Conservation (phyloP, 1,140 invertebrate species). For the Bombus cullumanus region DNA sequence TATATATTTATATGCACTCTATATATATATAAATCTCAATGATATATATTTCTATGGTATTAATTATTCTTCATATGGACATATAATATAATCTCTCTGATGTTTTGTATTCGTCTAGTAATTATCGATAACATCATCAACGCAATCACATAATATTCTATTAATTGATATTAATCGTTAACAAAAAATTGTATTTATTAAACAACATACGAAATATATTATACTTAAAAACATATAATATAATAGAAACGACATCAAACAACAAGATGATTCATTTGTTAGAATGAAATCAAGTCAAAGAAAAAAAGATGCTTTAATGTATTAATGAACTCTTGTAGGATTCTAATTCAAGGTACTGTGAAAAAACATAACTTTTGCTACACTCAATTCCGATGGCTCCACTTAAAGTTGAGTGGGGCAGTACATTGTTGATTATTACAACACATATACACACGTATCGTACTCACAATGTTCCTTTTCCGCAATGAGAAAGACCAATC, state of each 20-base stretch:
- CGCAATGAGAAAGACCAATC: conserved; percentile 31
- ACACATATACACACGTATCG: not conserved
- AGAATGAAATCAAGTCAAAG: conserved; percentile 80
- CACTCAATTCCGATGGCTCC: conserved; percentile 71
- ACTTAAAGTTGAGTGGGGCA: conserved; percentile 72
- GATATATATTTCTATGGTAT: conserved; percentile 64
- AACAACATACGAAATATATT: conserved; percentile 73
- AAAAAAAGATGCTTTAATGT: conserved; percentile 37
- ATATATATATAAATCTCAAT: conserved; percentile 63
- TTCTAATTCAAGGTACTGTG: conserved; percentile 39
- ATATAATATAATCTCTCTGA: conserved; percentile 77
- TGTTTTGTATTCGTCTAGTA: conserved; percentile 64
- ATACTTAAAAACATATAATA: conserved; percentile 70
- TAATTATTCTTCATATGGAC: conserved; percentile 47
- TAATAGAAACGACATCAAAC: conserved; percentile 72
- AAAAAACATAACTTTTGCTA: conserved; percentile 57
- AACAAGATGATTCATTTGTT: conserved; percentile 79
- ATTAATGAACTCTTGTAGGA: conserved; percentile 21
- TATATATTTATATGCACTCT: conserved; percentile 59
- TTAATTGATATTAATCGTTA: conserved; percentile 73
- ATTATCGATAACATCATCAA: conserved; percentile 69
- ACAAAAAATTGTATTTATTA: conserved; percentile 73
- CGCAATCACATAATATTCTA: conserved; percentile 71
- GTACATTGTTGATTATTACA: conserved; percentile 46
- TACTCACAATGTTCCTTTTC: conserved; percentile 10